A percentile compares a stretch with the other conserved stretches of the same genome.
Evolutionary conservation across 2,113 vertebrate genomes (phyloP).

Genomic region (Platysteira castanea): DNA sequence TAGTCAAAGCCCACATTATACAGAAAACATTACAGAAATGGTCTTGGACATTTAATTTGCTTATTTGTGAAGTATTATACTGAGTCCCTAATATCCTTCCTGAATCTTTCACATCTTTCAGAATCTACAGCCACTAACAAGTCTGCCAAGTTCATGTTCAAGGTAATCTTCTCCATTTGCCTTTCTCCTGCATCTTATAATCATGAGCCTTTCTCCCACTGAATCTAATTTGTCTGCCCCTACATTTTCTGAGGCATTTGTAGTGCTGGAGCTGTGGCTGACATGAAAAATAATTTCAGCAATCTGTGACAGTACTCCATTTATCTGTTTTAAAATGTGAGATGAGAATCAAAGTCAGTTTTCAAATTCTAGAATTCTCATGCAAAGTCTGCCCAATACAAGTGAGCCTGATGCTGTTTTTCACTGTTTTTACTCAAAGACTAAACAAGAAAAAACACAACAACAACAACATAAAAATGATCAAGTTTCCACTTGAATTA

Average conservation of each 20-base stretch:
- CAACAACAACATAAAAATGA: background rate
- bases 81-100: background rate
- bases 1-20: background rate
- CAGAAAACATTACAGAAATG: background rate
- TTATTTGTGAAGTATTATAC: background rate
- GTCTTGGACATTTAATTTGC: background rate
- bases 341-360: background rate
- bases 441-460: background rate
- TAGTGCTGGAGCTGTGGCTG: background rate
- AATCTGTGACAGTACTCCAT: background rate
- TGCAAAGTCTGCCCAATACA: background rate
- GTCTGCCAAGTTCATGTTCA: background rate
- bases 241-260: background rate
- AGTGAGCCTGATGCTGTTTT: background rate
- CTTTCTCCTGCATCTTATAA: background rate
- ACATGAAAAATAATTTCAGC: background rate
- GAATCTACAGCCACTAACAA: background rate
- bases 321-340: background rate
- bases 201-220: background rate
- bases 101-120: background rate
- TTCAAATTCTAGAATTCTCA: background rate
- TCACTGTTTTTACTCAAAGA: background rate
- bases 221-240: background rate
- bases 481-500: background rate
- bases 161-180: background rate